Percentiles rank a stretch among this genome's conserved stretches.
These are phyloP conservation scores for Shinisaurus crocodilurus DNA, from an alignment of 2,113 vertebrate genomes.

Conservation along the genomic window DNA sequence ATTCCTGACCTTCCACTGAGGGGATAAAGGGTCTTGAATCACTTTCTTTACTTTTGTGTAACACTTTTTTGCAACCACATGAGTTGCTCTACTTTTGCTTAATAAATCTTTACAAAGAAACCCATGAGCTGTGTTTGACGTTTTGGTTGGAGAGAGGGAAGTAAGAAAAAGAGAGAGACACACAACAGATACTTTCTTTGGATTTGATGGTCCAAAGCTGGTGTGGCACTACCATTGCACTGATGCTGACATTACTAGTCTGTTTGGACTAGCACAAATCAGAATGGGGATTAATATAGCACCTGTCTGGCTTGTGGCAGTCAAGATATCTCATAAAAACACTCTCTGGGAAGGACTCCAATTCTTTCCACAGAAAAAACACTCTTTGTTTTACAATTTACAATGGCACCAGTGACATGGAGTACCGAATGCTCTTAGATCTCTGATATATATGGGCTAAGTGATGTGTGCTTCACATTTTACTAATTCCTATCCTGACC, in stretches of 20 bases:
- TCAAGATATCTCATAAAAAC: not conserved
- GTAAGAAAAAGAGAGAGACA: too few species aligned
- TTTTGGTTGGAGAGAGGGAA: too few species aligned
- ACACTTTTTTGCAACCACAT: too few species aligned
- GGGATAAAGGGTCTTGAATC: too few species aligned
- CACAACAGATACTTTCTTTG: too few species aligned
- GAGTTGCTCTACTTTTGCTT: too few species aligned
- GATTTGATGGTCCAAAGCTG: not conserved
- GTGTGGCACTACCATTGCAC: not conserved
- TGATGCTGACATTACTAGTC: not conserved
- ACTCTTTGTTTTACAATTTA: not conserved
- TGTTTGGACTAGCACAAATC: not conserved
- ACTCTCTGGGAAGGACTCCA: not conserved
- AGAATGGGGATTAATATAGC: not conserved
- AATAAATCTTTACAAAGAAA: too few species aligned
- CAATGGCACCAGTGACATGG: too few species aligned
- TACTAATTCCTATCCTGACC: not conserved
- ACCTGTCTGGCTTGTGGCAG: not conserved
- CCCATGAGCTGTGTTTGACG: too few species aligned
- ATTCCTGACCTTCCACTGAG: too few species aligned
- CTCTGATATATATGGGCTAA: not conserved
- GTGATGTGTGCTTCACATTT: not conserved
- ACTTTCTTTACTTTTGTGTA: too few species aligned
- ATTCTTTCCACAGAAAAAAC: not conserved
- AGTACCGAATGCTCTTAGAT: not conserved